Percentiles rank a stretch among this genome's conserved stretches.
Evolutionary conservation across 2,113 vertebrate species (phyloP).

Genomic region (Nycticebus coucang): DNA sequence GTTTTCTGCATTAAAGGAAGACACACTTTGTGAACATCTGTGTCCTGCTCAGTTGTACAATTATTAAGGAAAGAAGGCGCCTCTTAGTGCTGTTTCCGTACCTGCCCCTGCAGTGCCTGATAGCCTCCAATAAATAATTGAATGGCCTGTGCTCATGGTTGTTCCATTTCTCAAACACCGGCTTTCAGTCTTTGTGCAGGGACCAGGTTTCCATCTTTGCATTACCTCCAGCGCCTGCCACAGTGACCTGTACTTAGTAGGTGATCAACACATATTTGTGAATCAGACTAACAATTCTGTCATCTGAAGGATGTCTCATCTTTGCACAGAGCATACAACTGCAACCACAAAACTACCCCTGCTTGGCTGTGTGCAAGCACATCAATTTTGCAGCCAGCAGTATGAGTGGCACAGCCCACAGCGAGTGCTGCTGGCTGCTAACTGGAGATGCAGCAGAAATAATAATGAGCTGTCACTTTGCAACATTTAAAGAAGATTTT

Average conservation of each 20-base stretch:
- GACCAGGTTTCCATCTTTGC: not conserved
- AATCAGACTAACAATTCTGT: not conserved
- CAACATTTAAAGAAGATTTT: slow-evolving; percentile 42
- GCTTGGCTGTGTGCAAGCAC: not conserved
- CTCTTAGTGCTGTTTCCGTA: not conserved
- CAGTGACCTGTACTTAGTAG: not conserved
- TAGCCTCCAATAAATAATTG: not conserved
- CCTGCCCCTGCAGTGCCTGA: not conserved
- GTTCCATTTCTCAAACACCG: not conserved
- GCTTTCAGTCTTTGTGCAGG: not conserved
- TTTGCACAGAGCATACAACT: slow-evolving; percentile 3
- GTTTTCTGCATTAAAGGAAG: not conserved
- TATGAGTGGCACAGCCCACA: slow-evolving; percentile 30
- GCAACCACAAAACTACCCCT: not conserved
- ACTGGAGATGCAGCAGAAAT: slow-evolving; percentile 35
- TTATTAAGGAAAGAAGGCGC: not conserved
- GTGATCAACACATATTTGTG: not conserved
- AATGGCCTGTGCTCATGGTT: not conserved
- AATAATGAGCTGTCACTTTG: slow-evolving; percentile 66
- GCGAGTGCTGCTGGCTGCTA: slow-evolving; percentile 55
- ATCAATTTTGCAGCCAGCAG: slow-evolving; percentile 8
- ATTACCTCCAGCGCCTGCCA: not conserved
- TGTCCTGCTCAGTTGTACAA: not conserved
- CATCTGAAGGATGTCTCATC: not conserved
- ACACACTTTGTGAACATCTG: not conserved